These are phyloP conservation scores for Aporophyla nigra DNA, from an alignment of 2,888 invertebrate genomes.

Conservation along the genomic window DNA sequence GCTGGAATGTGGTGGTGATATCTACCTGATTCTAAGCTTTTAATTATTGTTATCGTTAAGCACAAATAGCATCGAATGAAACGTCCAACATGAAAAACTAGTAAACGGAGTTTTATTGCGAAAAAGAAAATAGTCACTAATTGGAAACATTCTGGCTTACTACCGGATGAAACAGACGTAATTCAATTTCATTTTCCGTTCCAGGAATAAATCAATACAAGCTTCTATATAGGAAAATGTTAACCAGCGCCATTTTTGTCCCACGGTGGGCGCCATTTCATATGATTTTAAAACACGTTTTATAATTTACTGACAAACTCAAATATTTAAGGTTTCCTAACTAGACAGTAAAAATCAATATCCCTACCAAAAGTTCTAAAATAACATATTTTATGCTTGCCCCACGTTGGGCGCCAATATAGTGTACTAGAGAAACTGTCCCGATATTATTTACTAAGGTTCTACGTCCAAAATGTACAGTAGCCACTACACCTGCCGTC, in stretches of 20 bases:
- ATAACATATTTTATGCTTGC: not conserved
- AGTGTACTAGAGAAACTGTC: not conserved
- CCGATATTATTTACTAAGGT: not conserved
- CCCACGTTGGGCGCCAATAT: constrained; percentile 21
- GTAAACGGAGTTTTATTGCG: not conserved
- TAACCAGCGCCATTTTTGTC: not conserved
- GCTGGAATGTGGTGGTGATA: not conserved
- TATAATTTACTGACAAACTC: not conserved
- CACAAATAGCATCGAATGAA: not conserved
- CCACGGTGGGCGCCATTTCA: constrained; percentile 24
- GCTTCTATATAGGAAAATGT: not conserved
- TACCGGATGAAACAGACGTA: not conserved
- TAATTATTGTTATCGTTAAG: not conserved
- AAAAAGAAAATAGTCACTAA: not conserved
- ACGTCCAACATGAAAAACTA: not conserved
- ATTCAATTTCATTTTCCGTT: constrained; percentile 4
- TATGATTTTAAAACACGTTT: not conserved
- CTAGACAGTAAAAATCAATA: not conserved
- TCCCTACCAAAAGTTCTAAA: not conserved
- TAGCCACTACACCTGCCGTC: not conserved
- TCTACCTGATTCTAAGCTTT: not conserved
- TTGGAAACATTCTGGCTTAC: not conserved
- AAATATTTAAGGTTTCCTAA: too few species aligned
- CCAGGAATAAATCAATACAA: not conserved
- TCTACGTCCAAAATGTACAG: not conserved